Conservation (phyloP, 2,888 invertebrate species). For the Carabus problematicus region DNA sequence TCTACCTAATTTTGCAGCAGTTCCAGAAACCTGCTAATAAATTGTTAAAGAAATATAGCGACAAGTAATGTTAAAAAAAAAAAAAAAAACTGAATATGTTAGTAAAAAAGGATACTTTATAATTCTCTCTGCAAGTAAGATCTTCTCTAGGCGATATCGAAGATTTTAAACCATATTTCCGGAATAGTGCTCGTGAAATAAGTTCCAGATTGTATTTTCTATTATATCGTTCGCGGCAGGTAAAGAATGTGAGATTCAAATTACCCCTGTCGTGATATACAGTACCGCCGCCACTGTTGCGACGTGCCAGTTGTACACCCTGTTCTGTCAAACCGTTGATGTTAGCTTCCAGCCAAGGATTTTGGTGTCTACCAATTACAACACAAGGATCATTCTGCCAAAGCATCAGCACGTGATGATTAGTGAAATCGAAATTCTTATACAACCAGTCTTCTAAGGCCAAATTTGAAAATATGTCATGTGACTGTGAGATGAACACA, state of each 20-base stretch:
- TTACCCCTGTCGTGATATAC: constrained; percentile 97
- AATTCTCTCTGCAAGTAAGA: constrained; percentile 78
- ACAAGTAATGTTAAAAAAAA: too few relatives aligned
- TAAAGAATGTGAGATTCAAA: constrained; percentile 91
- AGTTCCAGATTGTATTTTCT: constrained; percentile 87
- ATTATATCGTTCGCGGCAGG: constrained; percentile 81
- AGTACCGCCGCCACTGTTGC: constrained; percentile 95
- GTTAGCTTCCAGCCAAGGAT: constrained; percentile 94
- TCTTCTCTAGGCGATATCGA: constrained; percentile 85
- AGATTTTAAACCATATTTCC: constrained; percentile 81
- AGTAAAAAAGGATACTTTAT: constrained; percentile 70
- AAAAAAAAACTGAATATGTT: too few relatives aligned
- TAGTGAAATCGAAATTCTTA: constrained; percentile 81
- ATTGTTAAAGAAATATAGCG: constrained; percentile 35
- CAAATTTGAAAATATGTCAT: constrained; percentile 89
- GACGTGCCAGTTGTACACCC: constrained; percentile 80
- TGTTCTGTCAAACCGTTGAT: constrained; percentile 68
- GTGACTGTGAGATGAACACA: constrained; percentile 90
- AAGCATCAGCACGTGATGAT: constrained; percentile 85
- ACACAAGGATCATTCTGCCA: constrained; percentile 96
- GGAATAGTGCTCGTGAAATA: constrained; percentile 81
- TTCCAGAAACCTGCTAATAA: constrained; percentile 84
- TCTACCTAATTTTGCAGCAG: constrained; percentile 90
- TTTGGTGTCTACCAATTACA: constrained; percentile 96
- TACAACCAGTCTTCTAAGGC: constrained; percentile 98